Evolutionary conservation across 2,888 invertebrate genomes (phyloP), one percentile per base, ranked within the genome.

Genomic region (Myopa testacea): DNA sequence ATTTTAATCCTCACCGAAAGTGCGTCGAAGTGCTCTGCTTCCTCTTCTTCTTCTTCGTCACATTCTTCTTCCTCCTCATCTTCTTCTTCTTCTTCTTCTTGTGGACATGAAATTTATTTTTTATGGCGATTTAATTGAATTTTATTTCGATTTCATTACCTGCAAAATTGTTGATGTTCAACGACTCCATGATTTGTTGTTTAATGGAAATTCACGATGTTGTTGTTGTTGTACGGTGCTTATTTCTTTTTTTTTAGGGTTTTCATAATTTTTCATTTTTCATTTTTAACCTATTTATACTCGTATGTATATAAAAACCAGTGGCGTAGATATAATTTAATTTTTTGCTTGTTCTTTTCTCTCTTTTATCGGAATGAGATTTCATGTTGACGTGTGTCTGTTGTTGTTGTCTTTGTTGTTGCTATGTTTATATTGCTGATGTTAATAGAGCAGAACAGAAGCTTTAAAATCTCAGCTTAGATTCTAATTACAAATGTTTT

Each of bases 301-400:
- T 26, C 26, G 26, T 26, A 26, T 26, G 26, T 2, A 26, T 26
- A 74, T 12, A 19, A 65, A 65, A 65, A 70, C 76, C 73, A 79
- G 69, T 76, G 79, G 75, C 79, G 79, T 77, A 79, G 79, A 77
- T 80, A 73, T 77, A 55, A 77, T 80, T 76, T 77, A 55, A 16
- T 1, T 16, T 55, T 10, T 55, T 55, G 8, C 55, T 55, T 55
- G 5, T 55, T 1, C 0, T 50, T 77, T 70, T 77, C 65, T 76
- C 40, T 60, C 77, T 55, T 75, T 75, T 75, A 65, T 55, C 37
- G 34, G 3, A 65, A n/a, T 55, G 5, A 55, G 10, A 55, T 8
- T 50, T 8, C 50, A 14, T 14, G n/a, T 34, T 34, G 34, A 2
- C 3, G 19, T 26, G n/a, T 63, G 6, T 58, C 26, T 75, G 75